Evolutionary conservation across 2,888 invertebrate genomes (phyloP), one percentile per base, ranked within the genome.

Genomic region (Prosopocoilus inquinatus): DNA sequence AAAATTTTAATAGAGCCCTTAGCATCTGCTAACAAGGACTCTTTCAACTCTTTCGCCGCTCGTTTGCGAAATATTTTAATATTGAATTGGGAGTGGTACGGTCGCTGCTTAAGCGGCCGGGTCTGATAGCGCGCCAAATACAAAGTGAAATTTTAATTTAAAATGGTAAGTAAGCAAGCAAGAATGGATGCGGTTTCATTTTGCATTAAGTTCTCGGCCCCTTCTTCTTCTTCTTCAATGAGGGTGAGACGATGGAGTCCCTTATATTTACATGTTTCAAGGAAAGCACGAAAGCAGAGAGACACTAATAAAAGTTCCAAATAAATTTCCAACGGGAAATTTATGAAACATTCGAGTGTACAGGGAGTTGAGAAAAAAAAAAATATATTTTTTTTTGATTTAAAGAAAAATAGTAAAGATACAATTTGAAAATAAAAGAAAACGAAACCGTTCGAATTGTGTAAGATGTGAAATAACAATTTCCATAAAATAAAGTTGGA

Each of bases 101-200:
- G 11, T 38, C 41, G 13, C 9, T 9, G 9, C n/a, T 41, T 41
- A 13, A 8, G 2, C 41, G n/a, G 8, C 41, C 36, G 4, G 12
- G 15, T 72, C 72, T 72, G 72, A 71, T 71, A 68, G 69, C 65
- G 69, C 65, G 64, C 66, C 70, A 68, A 68, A 72, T 69, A 70
- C 71, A 72, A 73, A 72, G 73, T 71, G 69, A 71, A 72, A 71
- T 73, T 73, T 71, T 70, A 72, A 73, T 73, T 73, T 72, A 70
- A 72, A 72, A 72, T 71, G 64, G 67, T 68, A 67, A 67, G 67
- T 68, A 68, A 69, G 64, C 61, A 59, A n/a, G 39, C n/a, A 15
- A 68, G 67, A 61, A 63, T 61, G 62, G 65, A 66, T 67, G 67
- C 65, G 69, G 69, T 68, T 69, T 70, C 69, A 66, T 68, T 69